Evolutionary conservation across 1,140 invertebrate species (phyloP).

Genomic region (Panagrolaimus sp.): DNA sequence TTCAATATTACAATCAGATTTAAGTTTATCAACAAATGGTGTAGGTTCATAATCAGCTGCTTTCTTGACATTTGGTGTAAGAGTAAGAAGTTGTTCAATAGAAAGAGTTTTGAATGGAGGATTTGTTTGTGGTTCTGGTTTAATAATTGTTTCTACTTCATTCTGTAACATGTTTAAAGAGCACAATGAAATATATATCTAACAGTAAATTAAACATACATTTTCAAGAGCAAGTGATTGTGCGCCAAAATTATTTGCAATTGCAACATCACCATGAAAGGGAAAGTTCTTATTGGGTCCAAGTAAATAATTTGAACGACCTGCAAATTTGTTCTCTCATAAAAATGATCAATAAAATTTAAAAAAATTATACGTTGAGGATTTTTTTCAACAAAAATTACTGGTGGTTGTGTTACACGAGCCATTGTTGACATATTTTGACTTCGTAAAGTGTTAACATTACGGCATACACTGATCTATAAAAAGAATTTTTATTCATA

Average conservation of each 20-base stretch:
- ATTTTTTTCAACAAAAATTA: conserved; percentile 8
- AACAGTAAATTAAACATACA: not conserved
- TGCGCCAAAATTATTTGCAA: conserved; percentile 7
- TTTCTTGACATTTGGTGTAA: not conserved
- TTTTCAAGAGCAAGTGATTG: not conserved
- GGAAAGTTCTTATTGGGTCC: conserved; percentile 13
- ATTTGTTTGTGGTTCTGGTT: conserved; percentile 1
- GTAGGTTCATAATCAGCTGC: conserved; percentile 5
- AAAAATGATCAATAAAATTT: not conserved
- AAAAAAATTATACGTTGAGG: not conserved
- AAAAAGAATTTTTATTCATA: not conserved
- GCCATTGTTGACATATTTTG: conserved; percentile 8
- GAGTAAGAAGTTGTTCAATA: not conserved
- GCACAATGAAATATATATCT: not conserved
- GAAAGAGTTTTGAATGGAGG: not conserved
- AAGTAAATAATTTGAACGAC: not conserved
- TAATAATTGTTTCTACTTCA: not conserved
- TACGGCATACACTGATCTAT: conserved; percentile 3
- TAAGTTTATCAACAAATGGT: not conserved
- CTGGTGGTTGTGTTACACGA: not conserved
- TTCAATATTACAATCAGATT: conserved; percentile 5
- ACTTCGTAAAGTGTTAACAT: not conserved
- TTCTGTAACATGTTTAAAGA: not conserved
- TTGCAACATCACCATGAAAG: conserved; percentile 7
- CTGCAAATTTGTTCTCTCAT: not conserved